Percentiles rank a stretch among this genome's conserved stretches.
These are phyloP conservation scores for Entosphenus tridentatus DNA, from an alignment of 2,113 vertebrate species.

Conservation along the genomic window DNA sequence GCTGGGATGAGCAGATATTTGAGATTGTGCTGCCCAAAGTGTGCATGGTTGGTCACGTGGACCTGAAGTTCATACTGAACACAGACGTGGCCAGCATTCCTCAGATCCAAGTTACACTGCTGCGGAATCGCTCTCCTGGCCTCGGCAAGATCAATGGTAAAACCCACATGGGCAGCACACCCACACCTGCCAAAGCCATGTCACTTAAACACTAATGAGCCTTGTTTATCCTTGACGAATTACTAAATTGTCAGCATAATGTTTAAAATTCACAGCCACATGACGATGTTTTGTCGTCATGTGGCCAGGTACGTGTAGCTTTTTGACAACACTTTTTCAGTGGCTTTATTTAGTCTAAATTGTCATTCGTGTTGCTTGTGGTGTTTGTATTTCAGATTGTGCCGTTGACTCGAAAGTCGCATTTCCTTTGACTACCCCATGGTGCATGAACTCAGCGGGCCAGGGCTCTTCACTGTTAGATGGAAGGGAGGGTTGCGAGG, in stretches of 20 bases:
- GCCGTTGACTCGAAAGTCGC: constrained; percentile 1
- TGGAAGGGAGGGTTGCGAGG: not conserved
- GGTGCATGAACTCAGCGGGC: not conserved
- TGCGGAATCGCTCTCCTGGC: constrained; percentile 93
- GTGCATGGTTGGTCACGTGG: constrained; percentile 96
- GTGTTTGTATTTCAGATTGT: not conserved
- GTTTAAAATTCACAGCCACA: no score
- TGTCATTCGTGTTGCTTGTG: not conserved
- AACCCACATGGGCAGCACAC: no score
- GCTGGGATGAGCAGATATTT: constrained; percentile 97
- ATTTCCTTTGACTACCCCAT: constrained; percentile 3
- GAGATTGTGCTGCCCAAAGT: constrained; percentile 90
- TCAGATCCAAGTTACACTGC: constrained; percentile 85
- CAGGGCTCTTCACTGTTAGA: no score
- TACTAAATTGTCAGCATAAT: no score
- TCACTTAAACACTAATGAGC: no score
- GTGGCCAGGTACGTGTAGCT: no score
- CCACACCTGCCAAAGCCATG: no score
- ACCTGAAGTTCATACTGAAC: constrained; percentile 96
- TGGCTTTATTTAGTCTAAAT: not conserved
- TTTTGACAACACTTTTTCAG: no score
- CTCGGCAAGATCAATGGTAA: constrained; percentile 87
- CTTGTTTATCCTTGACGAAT: no score
- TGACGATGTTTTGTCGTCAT: no score
- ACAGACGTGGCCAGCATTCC: constrained; percentile 91